A percentile compares a stretch with the other conserved stretches of the same genome.
Conservation (phyloP, 2,797 vertebrate genomes). For the Lates japonicus region DNA sequence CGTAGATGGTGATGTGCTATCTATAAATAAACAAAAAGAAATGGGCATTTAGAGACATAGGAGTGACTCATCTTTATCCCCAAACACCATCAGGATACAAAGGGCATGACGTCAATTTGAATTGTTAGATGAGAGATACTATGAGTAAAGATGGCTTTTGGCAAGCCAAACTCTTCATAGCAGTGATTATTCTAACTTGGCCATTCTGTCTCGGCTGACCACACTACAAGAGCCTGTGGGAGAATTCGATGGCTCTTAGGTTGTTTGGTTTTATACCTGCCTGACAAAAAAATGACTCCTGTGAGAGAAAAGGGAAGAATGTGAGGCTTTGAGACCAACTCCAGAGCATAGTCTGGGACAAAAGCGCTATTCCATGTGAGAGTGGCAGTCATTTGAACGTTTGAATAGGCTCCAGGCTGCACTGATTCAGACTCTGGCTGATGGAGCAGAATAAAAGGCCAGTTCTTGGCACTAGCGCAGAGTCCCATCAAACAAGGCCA, state of each 20-base stretch:
- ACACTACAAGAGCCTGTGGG: constrained; percentile 25
- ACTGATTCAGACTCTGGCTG: constrained; percentile 81
- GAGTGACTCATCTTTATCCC: constrained; percentile 30
- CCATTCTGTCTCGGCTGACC: constrained; percentile 37
- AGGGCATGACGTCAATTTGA: constrained; percentile 28
- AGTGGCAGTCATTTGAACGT: constrained; percentile 76
- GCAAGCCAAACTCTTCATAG: constrained; percentile 18
- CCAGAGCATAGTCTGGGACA: constrained; percentile 72
- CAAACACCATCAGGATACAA: constrained; percentile 22
- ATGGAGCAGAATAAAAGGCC: constrained; percentile 80
- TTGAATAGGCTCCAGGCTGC: constrained; percentile 82
- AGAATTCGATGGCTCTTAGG: constrained; percentile 40
- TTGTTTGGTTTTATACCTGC: constrained; percentile 73
- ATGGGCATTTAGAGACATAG: constrained; percentile 29
- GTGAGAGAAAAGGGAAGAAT: constrained; percentile 61
- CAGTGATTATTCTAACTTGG: constrained; percentile 56
- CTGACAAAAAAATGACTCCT: constrained; percentile 61
- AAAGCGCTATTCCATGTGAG: constrained; percentile 79
- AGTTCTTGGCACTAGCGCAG: constrained; percentile 69
- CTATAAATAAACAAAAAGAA: constrained; percentile 62
- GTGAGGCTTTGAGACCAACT: constrained; percentile 73
- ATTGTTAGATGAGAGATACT: constrained; percentile 18
- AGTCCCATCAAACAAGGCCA: constrained; percentile 74
- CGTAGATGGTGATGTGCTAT: constrained; percentile 64
- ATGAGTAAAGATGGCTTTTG: constrained; percentile 36